Conservation (phyloP, 2,113 vertebrate genomes). For the Pteropus alecto region DNA sequence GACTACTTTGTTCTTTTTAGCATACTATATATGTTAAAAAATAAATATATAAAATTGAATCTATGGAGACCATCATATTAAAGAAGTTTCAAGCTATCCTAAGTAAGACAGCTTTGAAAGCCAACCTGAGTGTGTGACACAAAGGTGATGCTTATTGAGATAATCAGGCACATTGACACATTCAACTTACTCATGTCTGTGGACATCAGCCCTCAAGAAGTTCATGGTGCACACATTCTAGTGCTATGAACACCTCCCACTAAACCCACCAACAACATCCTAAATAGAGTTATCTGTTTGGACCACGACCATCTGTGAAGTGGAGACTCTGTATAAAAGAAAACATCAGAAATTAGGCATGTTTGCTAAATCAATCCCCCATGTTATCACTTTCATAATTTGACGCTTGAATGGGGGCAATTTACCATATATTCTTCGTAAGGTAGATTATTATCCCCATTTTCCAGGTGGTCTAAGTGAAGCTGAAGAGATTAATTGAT, state of each 20-base stretch:
- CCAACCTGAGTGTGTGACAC: neutral
- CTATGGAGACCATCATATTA: neutral
- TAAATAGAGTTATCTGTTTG: neutral
- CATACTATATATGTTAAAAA: neutral
- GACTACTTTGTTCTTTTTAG: neutral
- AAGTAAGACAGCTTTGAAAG: neutral
- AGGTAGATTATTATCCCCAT: neutral
- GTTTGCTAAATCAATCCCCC: neutral
- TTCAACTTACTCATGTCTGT: neutral
- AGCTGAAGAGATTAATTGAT: neutral
- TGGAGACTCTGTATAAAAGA: neutral
- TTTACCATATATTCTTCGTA: neutral
- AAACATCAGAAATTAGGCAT: neutral
- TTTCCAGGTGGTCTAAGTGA: neutral
- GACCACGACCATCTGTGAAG: neutral
- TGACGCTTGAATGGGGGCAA: neutral
- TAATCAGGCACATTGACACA: rapidly evolving
- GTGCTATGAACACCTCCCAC: neutral
- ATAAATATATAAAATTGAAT: neutral
- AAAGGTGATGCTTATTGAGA: neutral
- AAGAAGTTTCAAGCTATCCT: too few relatives aligned
- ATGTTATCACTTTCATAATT: neutral
- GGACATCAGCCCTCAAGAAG: neutral
- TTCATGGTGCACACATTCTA: neutral
- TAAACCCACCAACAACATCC: neutral